Evolutionary conservation across 2,888 invertebrate species (phyloP).

Genomic region (Odontomyia ornata): DNA sequence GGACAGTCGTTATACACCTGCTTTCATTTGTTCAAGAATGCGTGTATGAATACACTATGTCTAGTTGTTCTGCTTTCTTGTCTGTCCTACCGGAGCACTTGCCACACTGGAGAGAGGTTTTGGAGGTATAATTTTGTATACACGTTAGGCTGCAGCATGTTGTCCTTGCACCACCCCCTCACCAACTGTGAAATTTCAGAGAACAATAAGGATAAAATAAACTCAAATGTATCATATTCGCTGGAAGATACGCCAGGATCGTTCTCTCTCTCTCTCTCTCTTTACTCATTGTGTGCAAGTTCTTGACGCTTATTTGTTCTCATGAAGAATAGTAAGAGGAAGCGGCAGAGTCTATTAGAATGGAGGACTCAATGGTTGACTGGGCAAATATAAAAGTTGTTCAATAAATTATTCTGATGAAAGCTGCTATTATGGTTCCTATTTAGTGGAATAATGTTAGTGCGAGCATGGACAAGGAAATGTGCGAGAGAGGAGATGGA

Average conservation of each 20-base stretch:
- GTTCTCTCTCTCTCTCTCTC: too few species aligned
- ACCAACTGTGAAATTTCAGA: not conserved
- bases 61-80: conserved; percentile 1
- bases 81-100: not conserved
- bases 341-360: not conserved
- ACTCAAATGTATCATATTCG: conserved; percentile 23
- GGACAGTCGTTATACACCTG: conserved; percentile 32
- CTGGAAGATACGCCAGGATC: not conserved
- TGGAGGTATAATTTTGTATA: not conserved
- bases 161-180: not conserved
- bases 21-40: conserved; percentile 31
- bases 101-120: not conserved
- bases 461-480: not conserved
- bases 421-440: not conserved
- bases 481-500: too few species aligned
- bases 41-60: conserved; percentile 2
- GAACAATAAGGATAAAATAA: conserved; percentile 26
- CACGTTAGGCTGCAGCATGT: not conserved
- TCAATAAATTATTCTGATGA: conserved; percentile 20
- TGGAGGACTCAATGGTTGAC: not conserved
- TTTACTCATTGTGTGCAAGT: conserved; percentile 2
- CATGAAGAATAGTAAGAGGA: not conserved
- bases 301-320: conserved; percentile 10
- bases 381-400: conserved; percentile 9
- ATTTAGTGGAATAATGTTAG: not conserved